Percentiles rank a stretch among this genome's conserved stretches.
phyloP scores from a whole-genome alignment of 2,888 invertebrate species.

The Ramazzottius varieornatus region DNA sequence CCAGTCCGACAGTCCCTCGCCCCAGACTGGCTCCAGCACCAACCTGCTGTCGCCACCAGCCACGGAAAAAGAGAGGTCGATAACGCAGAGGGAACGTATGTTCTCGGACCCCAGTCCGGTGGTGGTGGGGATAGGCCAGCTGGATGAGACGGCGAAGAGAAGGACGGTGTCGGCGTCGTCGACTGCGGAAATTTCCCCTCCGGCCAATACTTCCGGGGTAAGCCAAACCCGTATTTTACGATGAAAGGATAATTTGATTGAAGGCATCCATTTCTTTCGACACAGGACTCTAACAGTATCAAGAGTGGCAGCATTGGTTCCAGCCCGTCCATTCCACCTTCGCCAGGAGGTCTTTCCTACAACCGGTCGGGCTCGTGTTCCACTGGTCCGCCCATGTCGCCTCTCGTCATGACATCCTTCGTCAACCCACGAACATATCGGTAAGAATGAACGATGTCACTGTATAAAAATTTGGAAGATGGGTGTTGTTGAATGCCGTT shows the following conservation, averaged over 20 bases:
- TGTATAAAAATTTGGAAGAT: too few relatives aligned
- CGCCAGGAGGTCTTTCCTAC: not conserved
- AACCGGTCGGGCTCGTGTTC: not conserved
- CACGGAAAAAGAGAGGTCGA: too few relatives aligned
- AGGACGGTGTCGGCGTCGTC: not conserved
- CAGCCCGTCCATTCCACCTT: not conserved
- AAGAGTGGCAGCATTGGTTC: not conserved
- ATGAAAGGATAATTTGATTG: too few relatives aligned
- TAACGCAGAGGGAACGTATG: not conserved
- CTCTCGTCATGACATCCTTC: not conserved
- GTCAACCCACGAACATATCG: not conserved
- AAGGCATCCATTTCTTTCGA: too few relatives aligned
- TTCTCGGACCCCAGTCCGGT: not conserved
- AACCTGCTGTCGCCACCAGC: too few relatives aligned
- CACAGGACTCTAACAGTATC: not conserved
- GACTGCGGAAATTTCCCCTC: not conserved
- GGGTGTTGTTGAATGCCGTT: too few relatives aligned
- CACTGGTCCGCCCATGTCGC: not conserved
- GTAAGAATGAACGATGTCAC: too few relatives aligned
- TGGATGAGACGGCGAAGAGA: too few relatives aligned
- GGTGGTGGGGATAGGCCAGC: too few relatives aligned
- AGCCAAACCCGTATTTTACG: not conserved
- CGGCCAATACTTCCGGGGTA: not conserved
- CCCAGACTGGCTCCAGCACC: too few relatives aligned
- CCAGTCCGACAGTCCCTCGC: not conserved